Conservation (phyloP, 1,140 invertebrate species). For the Drosophila trapezifrons region DNA sequence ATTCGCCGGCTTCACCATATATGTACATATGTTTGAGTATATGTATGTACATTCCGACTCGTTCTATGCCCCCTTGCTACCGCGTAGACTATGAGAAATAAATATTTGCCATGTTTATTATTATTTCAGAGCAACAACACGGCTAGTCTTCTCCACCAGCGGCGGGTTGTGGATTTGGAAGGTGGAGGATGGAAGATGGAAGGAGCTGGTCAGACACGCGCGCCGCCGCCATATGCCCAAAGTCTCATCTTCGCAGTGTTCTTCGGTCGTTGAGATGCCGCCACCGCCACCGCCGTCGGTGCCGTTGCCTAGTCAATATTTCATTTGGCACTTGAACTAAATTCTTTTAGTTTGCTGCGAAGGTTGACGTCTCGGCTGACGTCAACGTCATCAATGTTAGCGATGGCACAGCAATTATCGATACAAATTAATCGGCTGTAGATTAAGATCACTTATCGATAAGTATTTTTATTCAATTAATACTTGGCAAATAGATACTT, state of each 20-base stretch:
- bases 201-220: conserved; percentile 51
- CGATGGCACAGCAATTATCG: no score
- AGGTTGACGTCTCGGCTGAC: conserved; percentile 48
- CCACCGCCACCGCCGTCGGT: background rate
- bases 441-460: no score
- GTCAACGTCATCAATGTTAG: conserved; percentile 19
- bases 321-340: conserved; percentile 82
- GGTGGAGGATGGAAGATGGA: background rate
- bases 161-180: conserved; percentile 9
- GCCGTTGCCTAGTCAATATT: conserved; percentile 77
- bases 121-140: conserved; percentile 69
- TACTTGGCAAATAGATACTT: no score
- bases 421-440: no score
- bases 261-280: conserved; percentile 18
- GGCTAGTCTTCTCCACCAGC: conserved; percentile 32
- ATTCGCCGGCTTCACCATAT: background rate
- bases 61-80: conserved; percentile 9
- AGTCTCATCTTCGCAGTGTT: conserved; percentile 50
- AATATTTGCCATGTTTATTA: conserved; percentile 72
- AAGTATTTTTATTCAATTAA: no score
- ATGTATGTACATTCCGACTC: background rate
- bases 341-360: conserved; percentile 78
- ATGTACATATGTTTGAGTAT: background rate
- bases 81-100: conserved; percentile 35
- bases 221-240: conserved; percentile 63